Evolutionary conservation across 2,113 vertebrate genomes (phyloP).

Genomic region (Isichthys henryi): DNA sequence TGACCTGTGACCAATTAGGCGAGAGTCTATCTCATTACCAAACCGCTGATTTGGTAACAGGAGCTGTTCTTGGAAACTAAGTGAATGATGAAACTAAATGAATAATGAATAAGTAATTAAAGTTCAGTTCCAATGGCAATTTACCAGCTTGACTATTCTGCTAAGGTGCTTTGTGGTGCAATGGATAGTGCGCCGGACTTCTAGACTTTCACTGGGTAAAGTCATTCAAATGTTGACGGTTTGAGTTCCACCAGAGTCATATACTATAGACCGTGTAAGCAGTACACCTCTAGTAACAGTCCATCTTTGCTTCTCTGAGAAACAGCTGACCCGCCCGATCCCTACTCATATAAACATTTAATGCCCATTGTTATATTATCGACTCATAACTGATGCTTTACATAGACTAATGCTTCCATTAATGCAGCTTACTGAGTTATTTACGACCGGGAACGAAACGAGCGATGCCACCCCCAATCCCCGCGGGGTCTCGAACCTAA

Average conservation of each 20-base stretch:
- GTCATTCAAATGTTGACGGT: background rate
- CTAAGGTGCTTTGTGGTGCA: background rate
- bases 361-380: background rate
- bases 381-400: background rate
- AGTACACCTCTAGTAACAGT: background rate
- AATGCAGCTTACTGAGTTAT: background rate
- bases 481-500: background rate
- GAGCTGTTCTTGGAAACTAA: background rate
- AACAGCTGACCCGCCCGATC: background rate
- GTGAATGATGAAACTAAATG: background rate
- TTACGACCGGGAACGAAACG: background rate
- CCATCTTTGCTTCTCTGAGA: background rate
- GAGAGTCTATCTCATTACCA: background rate
- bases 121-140: background rate
- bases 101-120: slow-evolving; percentile 9
- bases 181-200: background rate
- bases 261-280: background rate
- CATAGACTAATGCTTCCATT: background rate
- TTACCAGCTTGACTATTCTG: background rate
- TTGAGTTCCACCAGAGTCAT: background rate
- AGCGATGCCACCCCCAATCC: background rate
- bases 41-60: background rate
- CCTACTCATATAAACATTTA: background rate
- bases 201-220: background rate
- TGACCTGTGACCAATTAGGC: slow-evolving; percentile 14